Evolutionary conservation across 92 coral and sea anemone genomes (phyloP), one percentile per base, ranked within the genome.

Genomic region (Actinernus sp.): DNA sequence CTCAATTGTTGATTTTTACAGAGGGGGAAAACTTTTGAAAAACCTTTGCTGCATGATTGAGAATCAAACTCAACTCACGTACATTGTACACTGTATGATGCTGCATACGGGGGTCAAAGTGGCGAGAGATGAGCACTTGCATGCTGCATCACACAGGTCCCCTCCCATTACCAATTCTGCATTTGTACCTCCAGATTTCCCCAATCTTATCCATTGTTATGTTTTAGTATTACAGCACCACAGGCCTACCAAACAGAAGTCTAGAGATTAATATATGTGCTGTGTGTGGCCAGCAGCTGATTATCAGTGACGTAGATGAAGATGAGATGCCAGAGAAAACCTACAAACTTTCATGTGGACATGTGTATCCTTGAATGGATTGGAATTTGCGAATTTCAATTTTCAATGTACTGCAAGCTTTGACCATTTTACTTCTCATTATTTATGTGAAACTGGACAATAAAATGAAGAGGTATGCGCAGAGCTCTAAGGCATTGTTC

Each of bases 351-450:
- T 58, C 87, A 17, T 94, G 98, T 87, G 98, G 93, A 4, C 98
- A 94, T 79, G 79, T 94, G 98, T 94, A 94, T 94, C 98, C 88
- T 87, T 76, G 37, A n/a, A n/a, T n/a, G n/a, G n/a, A n/a, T n/a
- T n/a, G n/a, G n/a, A n/a, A n/a, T n/a, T n/a, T n/a, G n/a, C n/a
- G n/a, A n/a, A n/a, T n/a, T n/a, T n/a, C n/a, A n/a, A n/a, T n/a
- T n/a, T n/a, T n/a, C n/a, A n/a, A n/a, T n/a, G n/a, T n/a, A n/a
- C n/a, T n/a, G n/a, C n/a, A n/a, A n/a, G n/a, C n/a, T n/a, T n/a
- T n/a, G n/a, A n/a, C n/a, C n/a, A n/a, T n/a, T n/a, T n/a, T n/a
- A n/a, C n/a, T n/a, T n/a, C n/a, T n/a, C n/a, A n/a, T n/a, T n/a
- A n/a, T n/a, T n/a, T n/a, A n/a, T n/a, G n/a, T n/a, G n/a, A n/a